Evolutionary conservation across 1,140 invertebrate species (phyloP).

Genomic region (Platyscapa corneri): DNA sequence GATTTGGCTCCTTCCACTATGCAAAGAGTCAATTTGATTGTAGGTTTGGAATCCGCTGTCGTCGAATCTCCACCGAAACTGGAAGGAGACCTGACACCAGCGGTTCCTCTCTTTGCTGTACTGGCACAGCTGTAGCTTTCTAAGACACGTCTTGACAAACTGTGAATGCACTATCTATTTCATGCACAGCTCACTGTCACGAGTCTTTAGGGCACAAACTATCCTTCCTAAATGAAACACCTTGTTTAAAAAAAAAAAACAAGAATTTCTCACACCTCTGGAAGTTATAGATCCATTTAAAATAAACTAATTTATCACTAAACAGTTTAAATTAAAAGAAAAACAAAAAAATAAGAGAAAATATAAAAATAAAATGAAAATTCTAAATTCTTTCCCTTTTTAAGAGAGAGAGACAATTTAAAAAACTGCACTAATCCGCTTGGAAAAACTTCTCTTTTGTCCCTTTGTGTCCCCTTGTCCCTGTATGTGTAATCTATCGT

Average conservation of each 20-base stretch:
- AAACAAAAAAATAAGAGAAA: slow-evolving; percentile 14
- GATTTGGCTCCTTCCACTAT: slow-evolving; percentile 16
- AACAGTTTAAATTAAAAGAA: neutral
- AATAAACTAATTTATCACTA: slow-evolving; percentile 2
- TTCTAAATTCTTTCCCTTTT: neutral
- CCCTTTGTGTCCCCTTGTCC: slow-evolving; percentile 43
- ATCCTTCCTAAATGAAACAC: slow-evolving; percentile 35
- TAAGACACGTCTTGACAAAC: neutral
- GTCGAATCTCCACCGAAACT: slow-evolving; percentile 41
- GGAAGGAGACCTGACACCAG: slow-evolving; percentile 49
- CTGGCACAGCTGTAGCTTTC: slow-evolving; percentile 26
- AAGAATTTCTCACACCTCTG: neutral
- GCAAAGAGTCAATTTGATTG: slow-evolving; percentile 25
- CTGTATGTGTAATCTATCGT: slow-evolving; percentile 47
- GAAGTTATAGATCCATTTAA: neutral
- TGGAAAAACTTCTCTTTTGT: slow-evolving; percentile 53
- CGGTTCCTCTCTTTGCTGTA: slow-evolving; percentile 35
- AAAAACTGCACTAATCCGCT: neutral
- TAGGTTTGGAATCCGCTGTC: slow-evolving; percentile 47
- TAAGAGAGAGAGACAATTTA: slow-evolving; percentile 13
- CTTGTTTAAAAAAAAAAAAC: slow-evolving; percentile 19
- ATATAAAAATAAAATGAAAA: slow-evolving; percentile 7
- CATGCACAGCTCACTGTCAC: slow-evolving; percentile 45
- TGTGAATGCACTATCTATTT: slow-evolving; percentile 35
- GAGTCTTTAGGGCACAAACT: slow-evolving; percentile 30